These are phyloP conservation scores for Drosophila sp. DNA, from an alignment of 1,140 invertebrate species.

Conservation along the genomic window DNA sequence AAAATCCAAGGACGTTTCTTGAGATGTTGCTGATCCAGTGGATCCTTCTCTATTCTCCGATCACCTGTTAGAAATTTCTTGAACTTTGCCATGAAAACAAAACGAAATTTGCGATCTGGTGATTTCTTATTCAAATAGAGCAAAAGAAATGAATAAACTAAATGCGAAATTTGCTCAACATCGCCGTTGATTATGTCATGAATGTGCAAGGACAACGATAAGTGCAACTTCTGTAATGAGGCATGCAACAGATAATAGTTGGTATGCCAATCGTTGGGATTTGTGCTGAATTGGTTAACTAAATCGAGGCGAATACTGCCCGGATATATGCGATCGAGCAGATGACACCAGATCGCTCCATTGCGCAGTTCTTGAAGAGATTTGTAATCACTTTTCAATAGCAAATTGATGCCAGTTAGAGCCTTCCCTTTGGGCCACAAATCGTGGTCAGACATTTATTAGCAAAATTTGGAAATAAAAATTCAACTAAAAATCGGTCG, in stretches of 20 bases:
- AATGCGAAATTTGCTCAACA: background rate
- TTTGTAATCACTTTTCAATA: background rate
- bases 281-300: background rate
- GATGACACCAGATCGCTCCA: background rate
- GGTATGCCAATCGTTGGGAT: background rate
- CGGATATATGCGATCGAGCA: background rate
- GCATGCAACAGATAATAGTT: conserved; percentile 8
- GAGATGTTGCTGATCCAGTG: no score
- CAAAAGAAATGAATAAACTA: background rate
- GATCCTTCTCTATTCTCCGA: no score
- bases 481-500: no score
- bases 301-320: background rate
- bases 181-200: background rate
- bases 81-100: background rate
- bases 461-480: no score
- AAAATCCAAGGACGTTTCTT: no score
- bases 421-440: background rate
- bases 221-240: background rate
- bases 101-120: background rate
- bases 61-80: background rate
- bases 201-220: background rate
- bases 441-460: background rate
- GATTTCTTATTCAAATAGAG: background rate
- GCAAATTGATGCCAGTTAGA: background rate
- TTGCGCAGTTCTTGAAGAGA: background rate